Base-by-base conservation (phyloP, 1,140 invertebrate genomes). In the Pectinophora gossypiella region DNA sequence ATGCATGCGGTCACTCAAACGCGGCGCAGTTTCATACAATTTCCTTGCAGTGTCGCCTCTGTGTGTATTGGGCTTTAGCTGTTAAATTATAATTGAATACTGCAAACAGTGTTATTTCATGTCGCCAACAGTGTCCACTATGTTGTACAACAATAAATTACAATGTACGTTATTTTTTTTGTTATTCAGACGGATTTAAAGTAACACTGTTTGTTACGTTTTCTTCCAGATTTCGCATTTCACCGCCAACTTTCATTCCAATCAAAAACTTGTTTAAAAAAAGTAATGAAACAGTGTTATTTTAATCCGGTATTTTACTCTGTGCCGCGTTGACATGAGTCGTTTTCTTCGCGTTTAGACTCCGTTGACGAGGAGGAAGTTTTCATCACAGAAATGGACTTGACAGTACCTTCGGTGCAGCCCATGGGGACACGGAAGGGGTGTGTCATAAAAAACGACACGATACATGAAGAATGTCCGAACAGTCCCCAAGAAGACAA, bases 321-420 rank as follows among this genome's bases (percentile, higher is more conserved):
- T n/a, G n/a, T n/a, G n/a, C n/a, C 4, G 10, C 22, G n/a, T 2
- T 32, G n/a, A 32, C 27, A 32, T 32, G 2, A n/a, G 27, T n/a
- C 6, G n/a, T 7, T 1, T 32, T 32, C n/a, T 32, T n/a, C 27
- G 9, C 27, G 27, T 7, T 32, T 9, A 32, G 27, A 32, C 9
- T 12, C n/a, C 3, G 54, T 54, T 42, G 69, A 76, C 43, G 68
- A 74, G 5, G 73, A 77, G 7, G 81, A 85, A 56, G 47, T 64
- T 50, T 82, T 72, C 57, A 52, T 85, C 35, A 65, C 66, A 10
- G 70, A 76, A 21, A 74, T 75, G 19, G 78, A 82, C 63, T 64
- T 82, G 58, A 81, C 75, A 13, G 38, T 66, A 20, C 45, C 70
- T 10, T 46, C 45, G 52, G n/a, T n/a, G n/a, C 46, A 53, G 44